Evolutionary conservation across 1,140 invertebrate species (phyloP).

Genomic region (Pseudobourletiella spinata): DNA sequence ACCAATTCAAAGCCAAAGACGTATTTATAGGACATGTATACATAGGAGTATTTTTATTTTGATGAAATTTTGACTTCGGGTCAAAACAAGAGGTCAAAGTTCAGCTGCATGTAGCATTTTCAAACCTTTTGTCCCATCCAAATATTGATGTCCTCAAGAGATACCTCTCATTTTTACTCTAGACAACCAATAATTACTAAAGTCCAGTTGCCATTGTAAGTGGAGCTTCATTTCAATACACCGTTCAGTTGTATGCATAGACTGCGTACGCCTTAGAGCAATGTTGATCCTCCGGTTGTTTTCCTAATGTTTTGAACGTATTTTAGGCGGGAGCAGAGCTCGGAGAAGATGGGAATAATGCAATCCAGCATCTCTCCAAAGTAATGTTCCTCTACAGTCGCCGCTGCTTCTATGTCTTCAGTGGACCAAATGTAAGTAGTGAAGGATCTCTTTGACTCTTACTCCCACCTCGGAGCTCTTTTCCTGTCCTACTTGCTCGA

Average conservation of each 20-base stretch:
- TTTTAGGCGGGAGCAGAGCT: conserved; percentile 19
- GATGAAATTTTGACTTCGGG: no score
- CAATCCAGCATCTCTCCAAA: conserved; percentile 58
- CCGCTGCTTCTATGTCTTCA: conserved; percentile 94
- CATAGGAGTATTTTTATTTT: no score
- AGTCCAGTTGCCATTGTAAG: conserved; percentile 77
- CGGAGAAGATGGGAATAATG: conserved; percentile 19
- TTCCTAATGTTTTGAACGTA: neutral
- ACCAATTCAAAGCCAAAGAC: no score
- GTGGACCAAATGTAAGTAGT: conserved; percentile 99
- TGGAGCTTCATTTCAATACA: neutral
- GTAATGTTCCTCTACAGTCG: conserved; percentile 95
- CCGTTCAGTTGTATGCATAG: neutral
- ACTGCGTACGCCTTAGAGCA: neutral
- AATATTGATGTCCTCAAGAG: no score
- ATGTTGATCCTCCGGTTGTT: neutral
- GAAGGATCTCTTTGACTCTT: conserved; percentile 95
- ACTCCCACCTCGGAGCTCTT: conserved; percentile 77
- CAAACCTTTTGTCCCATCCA: no score
- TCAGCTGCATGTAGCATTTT: no score
- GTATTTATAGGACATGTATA: no score
- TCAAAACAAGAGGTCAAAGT: no score
- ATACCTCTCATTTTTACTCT: no score
- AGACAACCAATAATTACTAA: no score
- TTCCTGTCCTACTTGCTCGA: conserved; percentile 92